Evolutionary conservation across 35 echinoderm and acorn worm genomes (phyloP).

Genomic region (Stichopus chloronotus): DNA sequence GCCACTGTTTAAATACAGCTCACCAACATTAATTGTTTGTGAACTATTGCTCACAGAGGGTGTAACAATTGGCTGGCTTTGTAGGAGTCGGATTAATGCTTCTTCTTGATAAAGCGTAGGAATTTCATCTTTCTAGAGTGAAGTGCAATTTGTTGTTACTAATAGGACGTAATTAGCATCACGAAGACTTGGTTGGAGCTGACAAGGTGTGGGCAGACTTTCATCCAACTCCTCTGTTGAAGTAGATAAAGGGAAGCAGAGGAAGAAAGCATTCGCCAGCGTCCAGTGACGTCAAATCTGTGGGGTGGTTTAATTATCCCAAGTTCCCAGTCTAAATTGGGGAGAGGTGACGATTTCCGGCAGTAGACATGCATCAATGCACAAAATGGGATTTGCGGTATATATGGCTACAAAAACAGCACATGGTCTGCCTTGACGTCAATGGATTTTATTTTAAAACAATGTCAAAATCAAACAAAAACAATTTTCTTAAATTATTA

Average conservation of each 20-base stretch:
- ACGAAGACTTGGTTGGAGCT: background rate
- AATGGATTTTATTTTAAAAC: conserved; percentile 7
- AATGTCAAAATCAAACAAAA: background rate
- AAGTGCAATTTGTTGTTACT: background rate
- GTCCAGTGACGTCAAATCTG: background rate
- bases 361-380: background rate
- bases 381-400: too few species aligned
- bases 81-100: background rate
- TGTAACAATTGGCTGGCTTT: background rate
- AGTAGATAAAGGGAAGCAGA: background rate
- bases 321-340: background rate
- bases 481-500: too few species aligned
- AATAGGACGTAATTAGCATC: background rate
- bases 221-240: background rate
- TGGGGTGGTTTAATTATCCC: background rate
- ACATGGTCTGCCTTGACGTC: background rate
- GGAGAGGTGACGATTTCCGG: background rate
- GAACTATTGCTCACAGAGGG: background rate
- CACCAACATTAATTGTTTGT: background rate
- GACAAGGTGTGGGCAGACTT: background rate
- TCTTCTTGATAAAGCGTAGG: background rate
- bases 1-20: background rate
- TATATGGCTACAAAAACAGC: background rate
- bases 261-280: background rate
- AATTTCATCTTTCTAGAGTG: background rate